Percentiles rank a stretch among this genome's conserved stretches.
Conservation (phyloP, 30 jellyfish, hydroid and myxozoan species). For the Clytia hemisphaerica region DNA sequence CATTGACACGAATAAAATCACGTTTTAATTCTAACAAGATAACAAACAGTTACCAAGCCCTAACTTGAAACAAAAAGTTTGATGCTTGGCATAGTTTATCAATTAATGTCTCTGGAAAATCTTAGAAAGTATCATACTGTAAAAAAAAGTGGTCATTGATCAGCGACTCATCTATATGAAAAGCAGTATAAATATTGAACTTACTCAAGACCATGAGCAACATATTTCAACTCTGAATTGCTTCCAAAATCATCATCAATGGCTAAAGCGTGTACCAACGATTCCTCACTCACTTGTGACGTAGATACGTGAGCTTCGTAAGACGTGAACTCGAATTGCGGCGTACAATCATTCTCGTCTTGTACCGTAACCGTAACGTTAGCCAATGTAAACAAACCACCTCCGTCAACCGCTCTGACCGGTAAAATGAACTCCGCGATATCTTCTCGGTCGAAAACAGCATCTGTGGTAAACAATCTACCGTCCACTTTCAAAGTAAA, state of each 20-base stretch:
- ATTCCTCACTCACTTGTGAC: constrained; percentile 47
- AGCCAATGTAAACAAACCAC: constrained; percentile 66
- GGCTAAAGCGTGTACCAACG: constrained; percentile 63
- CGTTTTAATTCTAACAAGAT: no score
- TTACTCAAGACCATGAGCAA: constrained; percentile 62
- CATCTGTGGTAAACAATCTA: constrained; percentile 6
- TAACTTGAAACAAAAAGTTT: no score
- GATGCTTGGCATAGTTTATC: no score
- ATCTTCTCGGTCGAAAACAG: constrained; percentile 74
- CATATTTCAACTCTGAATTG: constrained; percentile 79
- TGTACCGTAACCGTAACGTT: constrained; percentile 36
- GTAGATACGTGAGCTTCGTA: constrained; percentile 59
- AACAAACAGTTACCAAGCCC: no score
- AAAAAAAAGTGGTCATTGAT: no score
- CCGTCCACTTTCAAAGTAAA: constrained; percentile 24
- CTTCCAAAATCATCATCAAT: constrained; percentile 70
- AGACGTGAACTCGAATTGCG: constrained; percentile 69
- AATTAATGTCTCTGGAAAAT: no score
- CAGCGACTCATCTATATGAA: no score
- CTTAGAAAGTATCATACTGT: no score
- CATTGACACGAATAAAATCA: no score
- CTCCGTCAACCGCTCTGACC: constrained; percentile 76
- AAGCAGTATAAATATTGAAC: no score
- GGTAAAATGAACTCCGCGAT: constrained; percentile 37
- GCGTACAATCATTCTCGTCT: constrained; percentile 92